Evolutionary conservation across 2,888 invertebrate species (phyloP), one percentile per base, ranked within the genome.

Genomic region (Drosophila infuscata): DNA sequence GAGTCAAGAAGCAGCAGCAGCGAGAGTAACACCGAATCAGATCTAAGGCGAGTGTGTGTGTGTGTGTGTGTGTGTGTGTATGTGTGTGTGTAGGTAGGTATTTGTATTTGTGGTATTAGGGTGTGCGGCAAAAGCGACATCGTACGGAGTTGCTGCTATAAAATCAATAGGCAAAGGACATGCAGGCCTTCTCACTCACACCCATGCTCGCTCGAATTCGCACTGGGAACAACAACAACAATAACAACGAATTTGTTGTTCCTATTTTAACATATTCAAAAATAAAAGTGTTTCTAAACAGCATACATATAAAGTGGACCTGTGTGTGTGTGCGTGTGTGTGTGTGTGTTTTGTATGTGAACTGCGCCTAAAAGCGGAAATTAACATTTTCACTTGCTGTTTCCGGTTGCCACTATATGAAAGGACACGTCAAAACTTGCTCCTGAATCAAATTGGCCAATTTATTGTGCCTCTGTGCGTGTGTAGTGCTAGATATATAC

Each of bases 311-410:
- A 43, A 6, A 41, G 58, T 62, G 29, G 33, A 35, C 25, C 29
- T 20, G 11, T 58, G 43, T 36, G 33, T 63, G 43, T 25, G 25
- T 49, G 29, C 48, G 48, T 62, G 36, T 35, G 49, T 67, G 61
- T 58, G 58, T 68, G 68, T 68, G 20, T 25, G 20, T 25, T 25
- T 25, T 25, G 58, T 61, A 41, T 62, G 67, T 29, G 60, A 53
- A 29, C 68, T 82, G 74, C 70, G 69, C 78, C 75, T 74, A 74
- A 80, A 82, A 82, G 75, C 90, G 91, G 91, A 91, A 91, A 91
- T 91, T 88, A 81, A 77, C 75, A 84, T 90, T 91, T 91, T 89
- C 83, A 76, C 85, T 81, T 73, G 84, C 82, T 79, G 79, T 89
- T 88, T 88, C 90, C 88, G 90, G 82, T 79, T 64, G 70, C 74